These are phyloP conservation scores for Pomatostomus ruficeps DNA, from an alignment of 2,113 vertebrate genomes.

Conservation along the genomic window DNA sequence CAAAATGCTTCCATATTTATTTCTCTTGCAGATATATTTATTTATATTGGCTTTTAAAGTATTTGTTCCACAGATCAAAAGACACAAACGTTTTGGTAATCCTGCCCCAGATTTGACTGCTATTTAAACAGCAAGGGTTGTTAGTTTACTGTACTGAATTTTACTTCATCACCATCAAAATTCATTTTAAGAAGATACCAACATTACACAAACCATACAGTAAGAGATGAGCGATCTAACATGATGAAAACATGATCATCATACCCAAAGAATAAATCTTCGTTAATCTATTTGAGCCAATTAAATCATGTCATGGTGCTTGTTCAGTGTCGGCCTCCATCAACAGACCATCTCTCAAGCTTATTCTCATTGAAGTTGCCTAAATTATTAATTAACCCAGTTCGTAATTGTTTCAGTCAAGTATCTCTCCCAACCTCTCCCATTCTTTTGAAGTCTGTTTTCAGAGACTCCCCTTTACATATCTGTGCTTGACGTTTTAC, in stretches of 20 bases:
- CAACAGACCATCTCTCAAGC: background rate
- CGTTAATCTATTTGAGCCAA: background rate
- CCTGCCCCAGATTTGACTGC: background rate
- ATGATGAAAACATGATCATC: background rate
- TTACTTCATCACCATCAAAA: background rate
- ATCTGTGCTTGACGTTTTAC: background rate
- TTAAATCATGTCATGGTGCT: background rate
- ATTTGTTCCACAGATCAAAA: background rate
- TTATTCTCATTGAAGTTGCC: background rate
- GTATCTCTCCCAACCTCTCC: background rate
- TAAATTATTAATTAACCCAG: background rate
- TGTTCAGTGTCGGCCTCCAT: background rate
- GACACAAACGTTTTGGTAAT: background rate
- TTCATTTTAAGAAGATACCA: background rate
- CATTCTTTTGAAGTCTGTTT: background rate
- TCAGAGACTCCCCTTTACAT: background rate
- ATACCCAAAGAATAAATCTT: background rate
- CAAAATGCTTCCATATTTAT: background rate
- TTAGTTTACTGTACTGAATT: background rate
- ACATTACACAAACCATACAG: background rate
- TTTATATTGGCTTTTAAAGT: background rate
- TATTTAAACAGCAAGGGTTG: background rate
- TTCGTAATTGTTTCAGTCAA: background rate
- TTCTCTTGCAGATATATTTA: background rate
- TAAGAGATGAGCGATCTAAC: background rate